Base-by-base conservation (phyloP, 2,113 vertebrate genomes). In the Zosterops borbonicus region DNA sequence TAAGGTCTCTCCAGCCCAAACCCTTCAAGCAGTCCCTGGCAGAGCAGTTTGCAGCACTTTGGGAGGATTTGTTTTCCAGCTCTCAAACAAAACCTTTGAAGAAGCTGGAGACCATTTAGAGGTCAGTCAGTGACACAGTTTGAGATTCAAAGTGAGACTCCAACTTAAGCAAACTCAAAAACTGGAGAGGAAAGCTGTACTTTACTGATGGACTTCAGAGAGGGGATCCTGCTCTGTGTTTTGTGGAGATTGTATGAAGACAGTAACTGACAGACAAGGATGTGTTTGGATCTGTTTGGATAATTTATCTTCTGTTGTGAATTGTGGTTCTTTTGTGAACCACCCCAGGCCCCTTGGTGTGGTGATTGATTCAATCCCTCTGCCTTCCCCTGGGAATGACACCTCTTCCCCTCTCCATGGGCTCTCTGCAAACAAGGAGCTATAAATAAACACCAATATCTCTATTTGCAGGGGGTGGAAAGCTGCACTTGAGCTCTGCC, bases 381-480 rank as follows among this genome's bases (percentile, higher is more conserved):
- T 89, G 76, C 79, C 65, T 79, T 84, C 75, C 73, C 52, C n/a
- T 12, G 33, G 41, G 89, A 94, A 23, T 85, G 83, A 23, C 91
- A 85, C 62, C 93, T 89, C 85, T 53, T 71, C 82, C 74, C 18
- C 3, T 85, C 92, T 90, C 82, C 64, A 6, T n/a, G 44, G 76
- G 79, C 74, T 76, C 47, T 41, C 67, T 79, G 84, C 63, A 77
- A 85, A 92, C 42, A 35, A 39, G 76, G 50, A 80, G 42, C 78
- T 90, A 39, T 82, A 94, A 94, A 93, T 81, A 92, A 94, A 55
- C 70, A 74, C 42, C 69, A 91, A 29, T 79, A 78, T 80, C 78
- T 78, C 56, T 83, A 1, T 78, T 94, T 92, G 70, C 79, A 78
- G 89, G 78, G 81, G 58, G 49, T 65, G 59, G 47, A 37, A 56